These are phyloP conservation scores for Drosophila simulans DNA, from an alignment of 1,140 invertebrate species.

Conservation along the genomic window DNA sequence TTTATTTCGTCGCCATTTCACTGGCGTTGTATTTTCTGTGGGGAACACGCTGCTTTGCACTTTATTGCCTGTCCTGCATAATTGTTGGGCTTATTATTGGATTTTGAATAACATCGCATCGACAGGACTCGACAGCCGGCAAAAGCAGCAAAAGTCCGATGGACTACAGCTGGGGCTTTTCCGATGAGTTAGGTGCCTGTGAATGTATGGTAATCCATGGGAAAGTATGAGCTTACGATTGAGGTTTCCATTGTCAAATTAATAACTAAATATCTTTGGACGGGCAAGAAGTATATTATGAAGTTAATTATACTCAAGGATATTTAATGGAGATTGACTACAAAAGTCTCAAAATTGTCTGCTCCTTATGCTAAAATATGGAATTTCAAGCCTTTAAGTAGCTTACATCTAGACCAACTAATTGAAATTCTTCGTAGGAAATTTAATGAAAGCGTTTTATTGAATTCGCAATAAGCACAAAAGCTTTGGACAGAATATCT, in stretches of 20 bases:
- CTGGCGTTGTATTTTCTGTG: not conserved
- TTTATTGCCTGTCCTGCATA: conserved; percentile 56
- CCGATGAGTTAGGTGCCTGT: not conserved
- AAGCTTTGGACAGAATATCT: not conserved
- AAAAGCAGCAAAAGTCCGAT: not conserved
- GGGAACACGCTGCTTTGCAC: conserved; percentile 13
- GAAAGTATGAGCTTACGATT: not conserved
- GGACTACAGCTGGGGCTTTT: not conserved
- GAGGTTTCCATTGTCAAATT: not conserved
- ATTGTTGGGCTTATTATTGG: conserved; percentile 53
- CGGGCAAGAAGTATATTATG: not conserved
- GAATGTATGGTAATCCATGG: conserved; percentile 10
- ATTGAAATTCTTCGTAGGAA: not conserved
- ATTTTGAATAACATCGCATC: conserved; percentile 29
- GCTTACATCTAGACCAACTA: not conserved
- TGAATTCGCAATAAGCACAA: not conserved
- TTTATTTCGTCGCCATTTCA: conserved; percentile 41
- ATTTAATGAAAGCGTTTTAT: not conserved
- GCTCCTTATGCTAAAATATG: too few species aligned
- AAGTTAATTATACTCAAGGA: not conserved
- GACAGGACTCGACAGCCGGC: conserved; percentile 18
- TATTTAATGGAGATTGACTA: not conserved
- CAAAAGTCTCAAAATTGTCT: too few species aligned
- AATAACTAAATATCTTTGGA: not conserved
- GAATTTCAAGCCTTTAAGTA: not conserved